Evolutionary conservation across 2,797 vertebrate species (phyloP).

Genomic region (Cygnus olor): DNA sequence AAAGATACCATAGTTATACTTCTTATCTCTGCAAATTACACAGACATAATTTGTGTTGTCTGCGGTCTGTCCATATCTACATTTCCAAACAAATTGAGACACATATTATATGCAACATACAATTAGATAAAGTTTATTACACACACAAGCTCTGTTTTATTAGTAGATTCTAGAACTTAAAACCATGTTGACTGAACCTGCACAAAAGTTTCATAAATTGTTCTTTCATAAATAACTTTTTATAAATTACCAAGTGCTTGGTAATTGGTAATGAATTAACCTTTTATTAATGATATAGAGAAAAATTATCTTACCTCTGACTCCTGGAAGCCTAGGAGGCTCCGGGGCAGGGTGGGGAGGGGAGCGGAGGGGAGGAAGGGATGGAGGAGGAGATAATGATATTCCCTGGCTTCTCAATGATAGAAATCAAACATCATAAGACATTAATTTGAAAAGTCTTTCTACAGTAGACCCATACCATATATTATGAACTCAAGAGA

Average conservation of each 20-base stretch:
- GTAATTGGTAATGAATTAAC: neutral
- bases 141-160: neutral
- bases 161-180: neutral
- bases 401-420: slow-evolving; percentile 70
- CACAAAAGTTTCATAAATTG: neutral
- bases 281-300: slow-evolving; percentile 67
- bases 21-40: neutral
- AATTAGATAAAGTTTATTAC: neutral
- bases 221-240: neutral
- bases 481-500: neutral
- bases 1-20: neutral
- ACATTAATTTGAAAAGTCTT: neutral
- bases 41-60: neutral
- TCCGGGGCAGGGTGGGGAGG: slow-evolving; percentile 4
- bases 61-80: neutral
- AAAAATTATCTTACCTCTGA: slow-evolving; percentile 84
- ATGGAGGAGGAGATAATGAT: slow-evolving; percentile 73
- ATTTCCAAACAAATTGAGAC: neutral
- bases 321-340: slow-evolving; percentile 66
- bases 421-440: neutral
- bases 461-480: neutral
- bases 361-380: neutral
- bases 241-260: neutral
- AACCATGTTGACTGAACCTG: neutral
- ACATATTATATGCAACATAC: neutral